These are phyloP conservation scores for Thelaira solivaga DNA, from an alignment of 2,888 invertebrate species.

Conservation along the genomic window DNA sequence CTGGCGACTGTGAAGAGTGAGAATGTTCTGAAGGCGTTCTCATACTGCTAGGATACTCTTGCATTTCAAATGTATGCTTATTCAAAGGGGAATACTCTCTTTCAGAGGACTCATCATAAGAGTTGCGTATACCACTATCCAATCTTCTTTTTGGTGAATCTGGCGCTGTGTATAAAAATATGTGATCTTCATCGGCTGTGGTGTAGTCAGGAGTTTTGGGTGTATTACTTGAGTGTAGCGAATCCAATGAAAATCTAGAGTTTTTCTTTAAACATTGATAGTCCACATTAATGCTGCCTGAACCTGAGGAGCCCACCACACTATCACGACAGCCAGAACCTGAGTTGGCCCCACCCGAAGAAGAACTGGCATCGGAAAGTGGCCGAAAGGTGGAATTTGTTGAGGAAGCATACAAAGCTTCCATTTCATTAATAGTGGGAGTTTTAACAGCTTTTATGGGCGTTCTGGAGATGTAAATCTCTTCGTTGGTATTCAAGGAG, in stretches of 20 bases:
- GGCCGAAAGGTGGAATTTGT: slow-evolving; percentile 71
- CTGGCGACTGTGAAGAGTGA: slow-evolving; percentile 59
- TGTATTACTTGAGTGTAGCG: slow-evolving; percentile 75
- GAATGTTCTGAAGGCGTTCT: slow-evolving; percentile 64
- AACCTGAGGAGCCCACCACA: slow-evolving; percentile 64
- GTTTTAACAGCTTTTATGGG: slow-evolving; percentile 72
- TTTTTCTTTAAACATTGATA: slow-evolving; percentile 74
- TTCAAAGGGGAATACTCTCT: slow-evolving; percentile 69
- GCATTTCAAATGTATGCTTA: slow-evolving; percentile 72
- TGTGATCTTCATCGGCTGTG: slow-evolving; percentile 73
- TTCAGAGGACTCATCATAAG: slow-evolving; percentile 71
- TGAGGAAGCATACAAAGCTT: slow-evolving; percentile 71
- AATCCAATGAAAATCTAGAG: slow-evolving; percentile 75
- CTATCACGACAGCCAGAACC: slow-evolving; percentile 64
- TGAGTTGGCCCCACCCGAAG: slow-evolving; percentile 71
- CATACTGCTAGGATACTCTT: slow-evolving; percentile 67
- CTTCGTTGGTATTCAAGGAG: slow-evolving; percentile 61
- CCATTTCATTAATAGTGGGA: slow-evolving; percentile 71
- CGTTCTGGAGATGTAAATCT: slow-evolving; percentile 67
- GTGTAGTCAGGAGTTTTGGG: slow-evolving; percentile 75
- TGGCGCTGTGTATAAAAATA: slow-evolving; percentile 75
- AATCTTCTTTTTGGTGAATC: slow-evolving; percentile 72
- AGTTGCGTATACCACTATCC: slow-evolving; percentile 70
- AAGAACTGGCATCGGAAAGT: slow-evolving; percentile 73
- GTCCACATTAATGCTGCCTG: slow-evolving; percentile 67